phyloP scores from a whole-genome alignment of 2,113 vertebrate genomes.

The Pontoporia blainvillei region DNA sequence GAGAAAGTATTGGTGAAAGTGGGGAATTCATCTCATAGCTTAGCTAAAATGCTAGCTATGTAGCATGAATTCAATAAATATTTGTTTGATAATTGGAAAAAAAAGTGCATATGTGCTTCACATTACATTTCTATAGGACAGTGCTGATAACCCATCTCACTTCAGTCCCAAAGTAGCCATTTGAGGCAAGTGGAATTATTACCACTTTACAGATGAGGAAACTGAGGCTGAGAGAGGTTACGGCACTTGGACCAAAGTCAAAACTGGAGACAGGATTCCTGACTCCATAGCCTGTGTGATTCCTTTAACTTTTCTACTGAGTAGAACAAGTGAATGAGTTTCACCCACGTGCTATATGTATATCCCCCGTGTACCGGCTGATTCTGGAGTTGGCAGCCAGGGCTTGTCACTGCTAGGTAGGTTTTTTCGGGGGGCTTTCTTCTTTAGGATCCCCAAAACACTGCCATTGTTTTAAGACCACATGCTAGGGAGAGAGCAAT shows the following conservation, averaged over 20 bases:
- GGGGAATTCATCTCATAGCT: neutral
- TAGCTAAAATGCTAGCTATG: neutral
- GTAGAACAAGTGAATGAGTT: neutral
- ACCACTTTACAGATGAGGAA: neutral
- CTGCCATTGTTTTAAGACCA: neutral
- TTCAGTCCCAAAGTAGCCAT: neutral
- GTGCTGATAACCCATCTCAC: neutral
- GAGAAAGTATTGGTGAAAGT: neutral
- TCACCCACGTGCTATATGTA: fast-evolving
- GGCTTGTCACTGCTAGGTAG: neutral
- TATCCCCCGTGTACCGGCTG: neutral
- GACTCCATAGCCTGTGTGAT: neutral
- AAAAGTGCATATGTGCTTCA: neutral
- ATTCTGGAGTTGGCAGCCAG: neutral
- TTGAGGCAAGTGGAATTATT: neutral
- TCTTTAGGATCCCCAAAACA: neutral
- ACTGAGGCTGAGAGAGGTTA: neutral
- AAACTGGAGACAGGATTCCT: neutral
- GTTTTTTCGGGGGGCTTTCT: neutral
- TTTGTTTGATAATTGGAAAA: neutral
- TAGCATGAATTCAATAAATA: neutral
- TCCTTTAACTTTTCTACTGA: neutral
- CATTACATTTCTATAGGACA: neutral
- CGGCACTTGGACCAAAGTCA: neutral
- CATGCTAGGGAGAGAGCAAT: neutral